phyloP scores from a whole-genome alignment of 2,797 vertebrate species.

The Acropternis orthonyx region DNA sequence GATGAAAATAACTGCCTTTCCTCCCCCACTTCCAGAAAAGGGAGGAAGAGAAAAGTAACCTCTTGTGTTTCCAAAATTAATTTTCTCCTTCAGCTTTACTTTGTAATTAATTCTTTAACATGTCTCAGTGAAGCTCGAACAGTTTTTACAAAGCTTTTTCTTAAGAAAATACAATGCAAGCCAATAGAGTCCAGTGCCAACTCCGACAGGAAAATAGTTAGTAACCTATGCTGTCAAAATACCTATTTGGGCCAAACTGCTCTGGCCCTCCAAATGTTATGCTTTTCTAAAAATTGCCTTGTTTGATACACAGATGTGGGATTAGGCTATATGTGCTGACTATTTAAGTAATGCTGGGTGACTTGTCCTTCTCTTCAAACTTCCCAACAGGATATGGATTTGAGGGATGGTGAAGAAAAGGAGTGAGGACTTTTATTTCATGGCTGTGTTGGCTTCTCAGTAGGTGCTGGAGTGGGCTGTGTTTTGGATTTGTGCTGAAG shows the following conservation, averaged over 20 bases:
- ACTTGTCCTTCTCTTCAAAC: background rate
- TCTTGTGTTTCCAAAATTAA: slow-evolving; percentile 80
- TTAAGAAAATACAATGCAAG: slow-evolving; percentile 32
- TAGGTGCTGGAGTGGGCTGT: background rate
- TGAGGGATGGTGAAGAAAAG: background rate
- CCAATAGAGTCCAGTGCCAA: background rate
- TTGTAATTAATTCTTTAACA: slow-evolving; percentile 81
- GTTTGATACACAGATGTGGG: background rate
- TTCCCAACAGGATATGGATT: background rate
- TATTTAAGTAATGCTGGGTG: background rate
- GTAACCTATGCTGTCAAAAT: background rate
- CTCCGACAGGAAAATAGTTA: background rate
- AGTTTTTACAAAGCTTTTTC: slow-evolving; percentile 54
- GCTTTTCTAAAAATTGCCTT: background rate
- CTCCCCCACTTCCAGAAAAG: slow-evolving; percentile 72
- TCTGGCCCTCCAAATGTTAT: background rate
- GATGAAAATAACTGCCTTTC: slow-evolving; percentile 76
- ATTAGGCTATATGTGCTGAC: background rate
- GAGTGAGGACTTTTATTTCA: background rate
- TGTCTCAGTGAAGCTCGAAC: slow-evolving; percentile 67
- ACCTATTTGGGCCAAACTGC: background rate
- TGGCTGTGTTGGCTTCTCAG: background rate
- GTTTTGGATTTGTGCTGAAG: background rate
- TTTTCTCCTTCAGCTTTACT: slow-evolving; percentile 78
- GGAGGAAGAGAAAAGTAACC: slow-evolving; percentile 74